phyloP scores from a whole-genome alignment of 1,140 invertebrate species.

The Phocides pigmalion region DNA sequence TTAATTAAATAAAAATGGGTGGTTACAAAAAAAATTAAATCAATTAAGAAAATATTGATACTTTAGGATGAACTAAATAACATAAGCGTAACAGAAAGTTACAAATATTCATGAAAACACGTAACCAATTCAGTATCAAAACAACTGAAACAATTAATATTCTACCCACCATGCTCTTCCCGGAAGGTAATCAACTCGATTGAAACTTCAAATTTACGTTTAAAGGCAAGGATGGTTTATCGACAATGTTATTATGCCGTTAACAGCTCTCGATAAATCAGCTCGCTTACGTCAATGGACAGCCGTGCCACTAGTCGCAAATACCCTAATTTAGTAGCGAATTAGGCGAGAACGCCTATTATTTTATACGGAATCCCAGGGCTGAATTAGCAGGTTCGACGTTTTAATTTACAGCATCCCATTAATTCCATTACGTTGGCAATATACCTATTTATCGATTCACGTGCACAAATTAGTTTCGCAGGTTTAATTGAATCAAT shows the following conservation, averaged over 20 bases:
- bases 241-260: conserved; percentile 51
- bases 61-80: too few relatives aligned
- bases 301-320: conserved; percentile 43
- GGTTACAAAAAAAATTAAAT: neutral
- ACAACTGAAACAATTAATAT: conserved; percentile 20
- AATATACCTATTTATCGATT: conserved; percentile 31
- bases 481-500: neutral
- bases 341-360: conserved; percentile 55
- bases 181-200: conserved; percentile 5
- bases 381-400: conserved; percentile 50
- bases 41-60: neutral
- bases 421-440: conserved; percentile 53
- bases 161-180: conserved; percentile 10
- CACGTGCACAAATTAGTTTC: conserved; percentile 21
- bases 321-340: conserved; percentile 68
- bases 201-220: conserved; percentile 27
- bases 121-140: conserved; percentile 5
- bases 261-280: conserved; percentile 54
- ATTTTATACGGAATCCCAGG: conserved; percentile 63
- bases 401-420: conserved; percentile 61
- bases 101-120: neutral
- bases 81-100: too few relatives aligned
- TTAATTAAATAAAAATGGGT: too few relatives aligned
- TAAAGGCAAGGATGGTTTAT: conserved; percentile 39
- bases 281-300: conserved; percentile 44